Evolutionary conservation across 2,797 vertebrate genomes (phyloP).

Genomic region (Phylloscopus collybita): DNA sequence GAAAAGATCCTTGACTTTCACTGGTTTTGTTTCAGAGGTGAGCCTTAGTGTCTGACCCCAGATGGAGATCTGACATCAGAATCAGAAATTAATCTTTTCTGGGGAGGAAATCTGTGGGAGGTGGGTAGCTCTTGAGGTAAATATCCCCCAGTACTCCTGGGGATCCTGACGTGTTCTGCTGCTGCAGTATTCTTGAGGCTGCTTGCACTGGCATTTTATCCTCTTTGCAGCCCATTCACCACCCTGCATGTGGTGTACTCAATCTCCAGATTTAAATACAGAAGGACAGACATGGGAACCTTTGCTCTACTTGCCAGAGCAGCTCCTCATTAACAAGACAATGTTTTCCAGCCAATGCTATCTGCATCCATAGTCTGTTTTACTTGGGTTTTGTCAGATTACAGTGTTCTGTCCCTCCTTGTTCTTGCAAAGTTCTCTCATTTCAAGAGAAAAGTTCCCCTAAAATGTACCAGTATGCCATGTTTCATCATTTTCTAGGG

Average conservation of each 20-base stretch:
- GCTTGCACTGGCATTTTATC: not conserved
- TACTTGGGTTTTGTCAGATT: not conserved
- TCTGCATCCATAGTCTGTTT: not conserved
- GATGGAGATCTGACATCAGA: not conserved
- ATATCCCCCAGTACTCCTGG: not conserved
- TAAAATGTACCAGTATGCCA: not conserved
- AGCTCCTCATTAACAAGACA: not conserved
- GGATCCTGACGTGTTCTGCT: not conserved
- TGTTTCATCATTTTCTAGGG: not conserved
- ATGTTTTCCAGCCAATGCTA: not conserved
- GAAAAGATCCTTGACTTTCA: not conserved
- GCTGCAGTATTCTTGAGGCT: rapidly evolving
- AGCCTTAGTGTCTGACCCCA: not conserved
- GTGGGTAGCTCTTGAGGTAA: not conserved
- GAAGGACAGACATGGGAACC: not conserved
- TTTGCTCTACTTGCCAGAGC: not conserved
- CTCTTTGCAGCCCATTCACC: not conserved
- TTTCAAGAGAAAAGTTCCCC: not conserved
- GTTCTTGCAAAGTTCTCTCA: not conserved
- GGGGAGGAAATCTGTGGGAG: not conserved
- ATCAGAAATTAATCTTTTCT: not conserved
- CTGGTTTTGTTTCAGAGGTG: not conserved
- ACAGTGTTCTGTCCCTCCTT: not conserved
- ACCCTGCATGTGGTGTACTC: not conserved
- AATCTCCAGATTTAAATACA: not conserved